A percentile compares a stretch with the other conserved stretches of the same genome.
Conservation (phyloP, 2,113 vertebrate species). For the Apeltes quadracus region DNA sequence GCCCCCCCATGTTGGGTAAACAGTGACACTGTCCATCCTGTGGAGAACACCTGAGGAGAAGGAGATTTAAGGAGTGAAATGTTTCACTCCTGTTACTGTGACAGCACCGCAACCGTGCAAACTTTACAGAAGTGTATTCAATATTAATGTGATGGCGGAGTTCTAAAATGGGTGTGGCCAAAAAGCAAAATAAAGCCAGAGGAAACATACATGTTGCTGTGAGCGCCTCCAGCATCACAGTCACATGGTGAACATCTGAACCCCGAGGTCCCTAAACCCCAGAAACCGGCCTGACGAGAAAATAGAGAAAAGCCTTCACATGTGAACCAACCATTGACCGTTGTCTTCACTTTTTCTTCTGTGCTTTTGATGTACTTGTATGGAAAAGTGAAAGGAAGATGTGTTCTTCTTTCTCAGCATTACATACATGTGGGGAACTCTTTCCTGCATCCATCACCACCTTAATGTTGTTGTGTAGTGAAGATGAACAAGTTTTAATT, state of each 20-base stretch:
- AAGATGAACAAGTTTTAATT: neutral
- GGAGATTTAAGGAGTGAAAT: neutral
- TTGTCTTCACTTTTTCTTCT: neutral
- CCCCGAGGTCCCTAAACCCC: conserved; percentile 84
- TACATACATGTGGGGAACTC: neutral
- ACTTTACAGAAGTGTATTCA: no score
- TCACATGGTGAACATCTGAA: conserved; percentile 84
- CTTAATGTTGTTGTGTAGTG: neutral
- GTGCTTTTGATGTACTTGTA: neutral
- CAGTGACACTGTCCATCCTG: conserved; percentile 85
- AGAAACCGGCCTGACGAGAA: conserved; percentile 82
- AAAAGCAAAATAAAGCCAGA: neutral
- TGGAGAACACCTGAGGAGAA: conserved; percentile 76
- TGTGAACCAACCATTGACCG: neutral
- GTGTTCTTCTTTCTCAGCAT: neutral
- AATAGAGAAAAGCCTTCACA: conserved; percentile 7
- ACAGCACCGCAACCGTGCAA: no score
- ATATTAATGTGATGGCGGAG: no score
- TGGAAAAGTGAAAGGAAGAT: neutral
- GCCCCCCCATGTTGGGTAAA: conserved; percentile 82
- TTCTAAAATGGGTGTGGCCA: no score
- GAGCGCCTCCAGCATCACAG: conserved; percentile 88
- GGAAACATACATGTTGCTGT: conserved; percentile 78
- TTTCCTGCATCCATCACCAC: no score
- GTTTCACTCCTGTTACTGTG: no score